Evolutionary conservation across 37 sponge, comb jelly and placozoan species (phyloP).

Genomic region (Aplysina aerophoba): DNA sequence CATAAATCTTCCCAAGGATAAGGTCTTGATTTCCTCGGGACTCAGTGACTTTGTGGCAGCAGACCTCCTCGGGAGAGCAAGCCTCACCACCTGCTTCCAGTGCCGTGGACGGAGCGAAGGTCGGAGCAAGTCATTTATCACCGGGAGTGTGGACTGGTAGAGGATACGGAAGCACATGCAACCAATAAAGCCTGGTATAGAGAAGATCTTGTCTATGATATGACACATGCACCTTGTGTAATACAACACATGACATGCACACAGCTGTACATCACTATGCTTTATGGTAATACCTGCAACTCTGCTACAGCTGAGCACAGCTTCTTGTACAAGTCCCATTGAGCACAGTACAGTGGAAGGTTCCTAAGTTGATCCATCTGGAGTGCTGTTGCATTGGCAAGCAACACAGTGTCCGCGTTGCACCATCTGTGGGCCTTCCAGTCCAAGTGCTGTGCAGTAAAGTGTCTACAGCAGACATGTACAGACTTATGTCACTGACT

Average conservation of each 20-base stretch:
- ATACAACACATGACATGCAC: not conserved
- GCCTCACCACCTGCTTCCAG: constrained; percentile 89
- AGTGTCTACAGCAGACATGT: constrained; percentile 32
- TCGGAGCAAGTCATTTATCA: constrained; percentile 64
- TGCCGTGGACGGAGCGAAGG: constrained; percentile 88
- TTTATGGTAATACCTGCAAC: constrained; percentile 25
- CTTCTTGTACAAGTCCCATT: constrained; percentile 54
- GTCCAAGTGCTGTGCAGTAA: constrained; percentile 33
- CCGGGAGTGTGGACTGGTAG: constrained; percentile 32
- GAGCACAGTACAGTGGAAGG: constrained; percentile 13
- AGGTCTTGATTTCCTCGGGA: not conserved
- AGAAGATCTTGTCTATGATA: no score
- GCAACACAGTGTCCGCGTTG: constrained; percentile 37
- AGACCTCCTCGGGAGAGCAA: constrained; percentile 11
- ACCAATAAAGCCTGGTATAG: no score
- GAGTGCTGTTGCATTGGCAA: constrained; percentile 37
- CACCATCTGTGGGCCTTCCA: constrained; percentile 56
- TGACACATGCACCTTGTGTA: no score
- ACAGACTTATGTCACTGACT: not conserved
- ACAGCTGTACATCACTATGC: not conserved
- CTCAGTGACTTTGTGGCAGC: not conserved
- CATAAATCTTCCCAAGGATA: constrained; percentile 9
- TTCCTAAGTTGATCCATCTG: constrained; percentile 43
- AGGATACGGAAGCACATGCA: no score
- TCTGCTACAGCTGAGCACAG: not conserved